Evolutionary conservation across 2,888 invertebrate species (phyloP).

Genomic region (Caenorhabditis sp.): DNA sequence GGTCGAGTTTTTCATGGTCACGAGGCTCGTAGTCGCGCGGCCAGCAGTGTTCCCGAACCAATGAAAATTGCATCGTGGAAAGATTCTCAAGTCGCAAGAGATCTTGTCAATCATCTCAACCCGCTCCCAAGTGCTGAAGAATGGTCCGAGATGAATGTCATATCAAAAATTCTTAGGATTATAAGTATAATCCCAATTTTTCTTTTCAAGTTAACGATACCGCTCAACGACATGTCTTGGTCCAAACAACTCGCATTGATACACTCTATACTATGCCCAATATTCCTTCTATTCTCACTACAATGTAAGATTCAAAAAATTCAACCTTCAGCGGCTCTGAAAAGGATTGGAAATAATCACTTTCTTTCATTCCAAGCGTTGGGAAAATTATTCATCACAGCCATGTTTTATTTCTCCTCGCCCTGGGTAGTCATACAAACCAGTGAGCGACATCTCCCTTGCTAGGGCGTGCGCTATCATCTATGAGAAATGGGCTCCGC

Average conservation of each 20-base stretch:
- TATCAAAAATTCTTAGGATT: constrained; percentile 25
- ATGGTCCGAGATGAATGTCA: constrained; percentile 36
- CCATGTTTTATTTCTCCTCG: background rate
- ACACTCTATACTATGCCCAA: constrained; percentile 75
- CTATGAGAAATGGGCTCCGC: constrained; percentile 23
- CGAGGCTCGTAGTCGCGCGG: constrained; percentile 50
- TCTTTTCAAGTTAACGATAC: constrained; percentile 75
- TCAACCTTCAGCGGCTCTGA: constrained; percentile 20
- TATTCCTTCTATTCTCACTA: constrained; percentile 54
- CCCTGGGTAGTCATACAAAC: background rate
- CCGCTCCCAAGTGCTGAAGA: constrained; percentile 38
- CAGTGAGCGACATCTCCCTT: constrained; percentile 25
- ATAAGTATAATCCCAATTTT: constrained; percentile 74
- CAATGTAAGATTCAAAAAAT: constrained; percentile 45
- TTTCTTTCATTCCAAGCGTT: constrained; percentile 40
- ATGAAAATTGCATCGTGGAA: constrained; percentile 29
- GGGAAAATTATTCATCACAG: constrained; percentile 36
- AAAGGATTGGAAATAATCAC: constrained; percentile 41
- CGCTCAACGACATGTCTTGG: constrained; percentile 75
- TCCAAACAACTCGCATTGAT: constrained; percentile 75
- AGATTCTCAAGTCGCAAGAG: constrained; percentile 14
- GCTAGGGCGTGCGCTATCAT: constrained; percentile 25
- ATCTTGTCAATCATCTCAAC: constrained; percentile 31
- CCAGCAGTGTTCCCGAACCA: constrained; percentile 40
- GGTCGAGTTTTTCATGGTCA: constrained; percentile 48